Percentiles rank a stretch among this genome's conserved stretches.
These are phyloP conservation scores for Myocastor coypus DNA, from an alignment of 2,113 vertebrate species.

Conservation along the genomic window DNA sequence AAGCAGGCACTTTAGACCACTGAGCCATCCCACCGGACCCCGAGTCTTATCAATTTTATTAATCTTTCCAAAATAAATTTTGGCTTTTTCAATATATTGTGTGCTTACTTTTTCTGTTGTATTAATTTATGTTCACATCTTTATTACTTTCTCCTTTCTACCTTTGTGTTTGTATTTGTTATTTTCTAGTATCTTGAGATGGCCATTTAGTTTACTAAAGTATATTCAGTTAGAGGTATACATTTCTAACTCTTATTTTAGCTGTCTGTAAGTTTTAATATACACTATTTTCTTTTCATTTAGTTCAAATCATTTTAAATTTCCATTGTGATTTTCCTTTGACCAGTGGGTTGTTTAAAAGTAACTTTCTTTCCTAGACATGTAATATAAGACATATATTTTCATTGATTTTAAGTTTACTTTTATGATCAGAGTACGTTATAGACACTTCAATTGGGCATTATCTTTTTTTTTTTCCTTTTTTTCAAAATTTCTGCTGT, in stretches of 20 bases:
- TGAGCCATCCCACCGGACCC: too few relatives aligned
- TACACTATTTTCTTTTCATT: constrained; percentile 7
- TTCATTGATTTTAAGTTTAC: background rate
- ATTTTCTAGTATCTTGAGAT: background rate
- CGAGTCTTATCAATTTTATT: background rate
- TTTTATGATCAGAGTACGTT: background rate
- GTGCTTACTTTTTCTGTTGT: background rate
- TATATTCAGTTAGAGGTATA: background rate
- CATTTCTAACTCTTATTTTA: constrained; percentile 6
- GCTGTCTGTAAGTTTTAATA: background rate
- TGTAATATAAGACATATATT: background rate
- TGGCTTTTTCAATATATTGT: background rate
- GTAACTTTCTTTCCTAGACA: background rate
- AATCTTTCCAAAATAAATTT: background rate
- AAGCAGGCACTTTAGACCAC: too few relatives aligned
- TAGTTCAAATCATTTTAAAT: background rate
- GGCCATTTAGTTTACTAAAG: background rate
- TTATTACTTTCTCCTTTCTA: background rate
- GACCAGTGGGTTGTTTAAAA: background rate
- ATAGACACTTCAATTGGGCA: background rate
- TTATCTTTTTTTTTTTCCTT: background rate
- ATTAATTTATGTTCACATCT: background rate
- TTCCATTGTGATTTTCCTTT: background rate
- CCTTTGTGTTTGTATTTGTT: background rate
- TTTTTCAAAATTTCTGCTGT: background rate